Conservation (phyloP, 1,140 invertebrate genomes). For the Gryon sp. region DNA sequence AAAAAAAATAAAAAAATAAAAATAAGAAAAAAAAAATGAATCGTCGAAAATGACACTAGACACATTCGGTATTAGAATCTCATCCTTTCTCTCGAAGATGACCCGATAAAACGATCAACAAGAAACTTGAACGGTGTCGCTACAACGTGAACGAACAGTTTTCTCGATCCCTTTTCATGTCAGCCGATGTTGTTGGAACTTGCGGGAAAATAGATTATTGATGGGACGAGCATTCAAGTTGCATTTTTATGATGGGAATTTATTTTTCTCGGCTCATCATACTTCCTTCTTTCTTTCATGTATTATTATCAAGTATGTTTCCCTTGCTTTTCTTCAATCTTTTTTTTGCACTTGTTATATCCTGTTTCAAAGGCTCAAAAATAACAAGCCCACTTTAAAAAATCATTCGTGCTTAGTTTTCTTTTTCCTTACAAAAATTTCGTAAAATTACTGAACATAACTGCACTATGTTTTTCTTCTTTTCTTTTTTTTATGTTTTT, state of each 20-base stretch:
- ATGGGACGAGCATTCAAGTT: neutral
- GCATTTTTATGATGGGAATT: conserved; percentile 9
- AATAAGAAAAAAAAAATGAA: conserved; percentile 36
- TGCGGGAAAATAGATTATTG: neutral
- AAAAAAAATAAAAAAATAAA: no score
- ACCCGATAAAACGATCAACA: conserved; percentile 53
- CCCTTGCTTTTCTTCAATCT: no score
- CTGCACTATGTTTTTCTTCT: no score
- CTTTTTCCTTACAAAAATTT: no score
- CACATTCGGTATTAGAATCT: conserved; percentile 46
- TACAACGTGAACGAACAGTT: conserved; percentile 31
- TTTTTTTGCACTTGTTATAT: no score
- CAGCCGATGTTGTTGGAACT: conserved; percentile 8
- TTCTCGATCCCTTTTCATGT: conserved; percentile 23
- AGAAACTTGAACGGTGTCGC: conserved; percentile 40
- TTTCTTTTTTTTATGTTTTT: no score
- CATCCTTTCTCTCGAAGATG: conserved; percentile 25
- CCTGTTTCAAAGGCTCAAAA: no score
- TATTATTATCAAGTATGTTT: neutral
- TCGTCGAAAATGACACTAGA: conserved; percentile 32
- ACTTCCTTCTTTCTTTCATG: neutral
- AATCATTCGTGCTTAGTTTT: no score
- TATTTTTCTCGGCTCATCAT: neutral
- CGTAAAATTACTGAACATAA: no score
- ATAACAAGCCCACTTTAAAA: no score